Percentiles rank a stretch among this genome's conserved stretches.
phyloP scores from a whole-genome alignment of 2,888 invertebrate genomes.

The Nephrotoma guestfalica region DNA sequence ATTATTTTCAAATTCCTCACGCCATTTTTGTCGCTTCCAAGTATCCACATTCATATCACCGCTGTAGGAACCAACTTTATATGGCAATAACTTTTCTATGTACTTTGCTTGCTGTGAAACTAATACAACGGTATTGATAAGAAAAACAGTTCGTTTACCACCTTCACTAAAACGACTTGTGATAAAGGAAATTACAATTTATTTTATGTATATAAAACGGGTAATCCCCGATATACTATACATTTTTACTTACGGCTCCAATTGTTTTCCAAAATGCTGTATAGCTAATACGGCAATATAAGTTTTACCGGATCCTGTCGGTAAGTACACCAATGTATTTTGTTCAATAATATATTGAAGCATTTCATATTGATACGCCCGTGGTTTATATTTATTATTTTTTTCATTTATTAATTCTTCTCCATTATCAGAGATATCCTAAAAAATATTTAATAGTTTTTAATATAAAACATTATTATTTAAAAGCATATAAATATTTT shows the following conservation, averaged over 20 bases:
- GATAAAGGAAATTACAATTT: neutral
- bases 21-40: constrained; percentile 54
- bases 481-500: neutral
- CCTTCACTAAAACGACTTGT: constrained; percentile 39
- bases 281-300: constrained; percentile 61
- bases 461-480: neutral
- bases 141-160: constrained; percentile 62
- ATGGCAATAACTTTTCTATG: constrained; percentile 43
- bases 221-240: neutral
- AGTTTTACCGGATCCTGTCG: constrained; percentile 89
- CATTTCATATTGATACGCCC: constrained; percentile 26
- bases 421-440: neutral
- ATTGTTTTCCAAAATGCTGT: constrained; percentile 30
- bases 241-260: constrained; percentile 24
- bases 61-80: constrained; percentile 49
- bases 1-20: constrained; percentile 41
- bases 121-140: constrained; percentile 69
- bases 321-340: constrained; percentile 86
- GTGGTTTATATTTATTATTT: constrained; percentile 6
- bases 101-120: constrained; percentile 63
- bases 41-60: constrained; percentile 61
- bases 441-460: too few relatives aligned
- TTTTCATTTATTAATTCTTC: neutral
- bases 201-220: neutral
- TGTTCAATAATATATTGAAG: constrained; percentile 31